A percentile compares a stretch with the other conserved stretches of the same genome.
phyloP scores from a whole-genome alignment of 2,113 vertebrate species.

The Apteryx mantelli region DNA sequence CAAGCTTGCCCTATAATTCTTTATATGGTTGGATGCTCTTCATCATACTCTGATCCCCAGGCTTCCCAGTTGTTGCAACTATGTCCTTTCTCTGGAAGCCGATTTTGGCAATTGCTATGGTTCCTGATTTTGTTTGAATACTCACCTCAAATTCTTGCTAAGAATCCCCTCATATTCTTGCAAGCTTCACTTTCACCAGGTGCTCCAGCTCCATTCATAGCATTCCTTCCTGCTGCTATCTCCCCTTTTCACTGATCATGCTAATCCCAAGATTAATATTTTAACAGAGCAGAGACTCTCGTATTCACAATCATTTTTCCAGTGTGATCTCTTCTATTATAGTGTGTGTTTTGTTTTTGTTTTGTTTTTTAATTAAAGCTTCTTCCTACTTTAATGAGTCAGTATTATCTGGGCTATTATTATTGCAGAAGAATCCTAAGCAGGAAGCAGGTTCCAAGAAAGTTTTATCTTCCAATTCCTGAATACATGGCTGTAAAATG shows the following conservation, averaged over 20 bases:
- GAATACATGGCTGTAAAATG: neutral
- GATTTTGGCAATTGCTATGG: neutral
- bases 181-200: neutral
- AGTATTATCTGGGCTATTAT: neutral
- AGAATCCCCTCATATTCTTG: neutral
- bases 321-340: neutral
- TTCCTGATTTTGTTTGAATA: neutral
- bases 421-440: neutral
- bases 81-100: neutral
- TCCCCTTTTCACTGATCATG: neutral
- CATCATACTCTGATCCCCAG: neutral
- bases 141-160: neutral
- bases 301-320: neutral
- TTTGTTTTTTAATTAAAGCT: neutral
- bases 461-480: neutral
- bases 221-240: neutral
- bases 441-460: neutral
- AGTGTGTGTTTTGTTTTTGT: neutral
- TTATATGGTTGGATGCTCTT: slow-evolving; percentile 2
- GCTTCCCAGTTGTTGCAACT: neutral
- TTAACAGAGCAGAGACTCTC: slow-evolving; percentile 13
- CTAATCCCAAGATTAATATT: neutral
- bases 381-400: neutral
- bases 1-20: neutral
- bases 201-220: neutral